Conservation (phyloP, 2,113 vertebrate species). For the Ciconia maguari region DNA sequence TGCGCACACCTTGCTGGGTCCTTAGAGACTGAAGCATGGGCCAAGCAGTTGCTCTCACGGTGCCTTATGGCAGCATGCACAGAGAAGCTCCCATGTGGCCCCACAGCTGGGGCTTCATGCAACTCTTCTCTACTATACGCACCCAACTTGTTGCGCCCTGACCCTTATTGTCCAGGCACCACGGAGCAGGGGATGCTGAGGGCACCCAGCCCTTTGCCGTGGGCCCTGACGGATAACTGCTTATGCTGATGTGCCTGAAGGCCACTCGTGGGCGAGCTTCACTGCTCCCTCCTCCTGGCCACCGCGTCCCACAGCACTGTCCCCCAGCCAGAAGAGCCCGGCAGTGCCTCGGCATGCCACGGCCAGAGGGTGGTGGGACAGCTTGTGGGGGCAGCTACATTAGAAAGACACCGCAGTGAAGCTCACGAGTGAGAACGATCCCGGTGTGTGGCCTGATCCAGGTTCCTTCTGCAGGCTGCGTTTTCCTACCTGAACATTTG, state of each 20-base stretch:
- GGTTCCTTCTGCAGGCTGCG: accelerated
- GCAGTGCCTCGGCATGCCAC: accelerated
- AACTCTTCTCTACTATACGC: background rate
- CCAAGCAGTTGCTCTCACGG: too few relatives aligned
- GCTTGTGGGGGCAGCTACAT: background rate
- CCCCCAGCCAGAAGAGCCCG: accelerated
- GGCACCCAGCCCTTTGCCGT: background rate
- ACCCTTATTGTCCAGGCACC: accelerated
- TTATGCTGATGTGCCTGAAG: background rate
- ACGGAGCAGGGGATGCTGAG: background rate
- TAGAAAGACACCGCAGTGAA: accelerated
- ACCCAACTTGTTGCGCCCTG: accelerated
- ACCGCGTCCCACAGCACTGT: accelerated
- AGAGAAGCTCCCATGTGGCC: too few relatives aligned
- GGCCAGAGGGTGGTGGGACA: too few relatives aligned
- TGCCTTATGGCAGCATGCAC: background rate
- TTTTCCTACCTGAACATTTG: background rate
- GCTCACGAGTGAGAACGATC: background rate
- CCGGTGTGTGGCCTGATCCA: too few relatives aligned
- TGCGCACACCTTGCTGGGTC: background rate
- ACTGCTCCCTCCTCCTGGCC: background rate
- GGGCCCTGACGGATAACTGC: background rate
- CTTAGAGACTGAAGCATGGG: background rate
- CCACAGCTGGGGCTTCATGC: accelerated
- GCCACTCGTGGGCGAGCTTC: accelerated